Conservation (phyloP, 2,888 invertebrate species). For the Drosophila maculinotata region DNA sequence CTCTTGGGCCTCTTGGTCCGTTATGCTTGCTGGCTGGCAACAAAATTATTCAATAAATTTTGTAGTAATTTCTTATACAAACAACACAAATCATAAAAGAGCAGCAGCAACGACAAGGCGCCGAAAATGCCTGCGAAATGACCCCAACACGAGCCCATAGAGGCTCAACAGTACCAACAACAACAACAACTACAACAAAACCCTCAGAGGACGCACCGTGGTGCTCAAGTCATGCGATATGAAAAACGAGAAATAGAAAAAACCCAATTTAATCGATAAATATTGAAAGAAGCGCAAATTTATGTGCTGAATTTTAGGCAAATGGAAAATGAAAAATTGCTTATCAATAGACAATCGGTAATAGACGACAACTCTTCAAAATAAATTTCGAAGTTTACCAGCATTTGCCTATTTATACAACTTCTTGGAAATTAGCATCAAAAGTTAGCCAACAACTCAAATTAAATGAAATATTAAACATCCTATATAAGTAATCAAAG, state of each 20-base stretch:
- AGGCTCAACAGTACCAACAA: conserved; percentile 2
- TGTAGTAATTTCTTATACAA: conserved; percentile 79
- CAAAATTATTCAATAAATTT: conserved; percentile 80
- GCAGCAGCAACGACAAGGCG: conserved; percentile 24
- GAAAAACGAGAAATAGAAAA: conserved; percentile 12
- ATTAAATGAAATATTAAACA: too few species aligned
- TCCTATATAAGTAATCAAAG: too few species aligned
- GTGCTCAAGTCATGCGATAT: conserved; percentile 14
- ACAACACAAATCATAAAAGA: conserved; percentile 78
- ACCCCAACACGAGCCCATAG: conserved; percentile 31
- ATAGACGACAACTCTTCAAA: too few species aligned
- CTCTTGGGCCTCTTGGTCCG: conserved; percentile 6
- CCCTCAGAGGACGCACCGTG: conserved; percentile 16
- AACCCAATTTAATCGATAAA: conserved; percentile 54
- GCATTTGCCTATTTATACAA: too few species aligned
- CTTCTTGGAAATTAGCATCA: too few species aligned
- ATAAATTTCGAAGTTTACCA: too few species aligned
- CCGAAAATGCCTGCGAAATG: conserved; percentile 29
- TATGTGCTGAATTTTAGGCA: conserved; percentile 40
- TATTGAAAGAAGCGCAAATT: conserved; percentile 42
- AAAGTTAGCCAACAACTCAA: too few species aligned
- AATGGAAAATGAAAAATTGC: conserved; percentile 42
- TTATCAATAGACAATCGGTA: conserved; percentile 13
- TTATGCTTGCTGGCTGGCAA: conserved; percentile 44
- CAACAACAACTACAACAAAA: neutral